phyloP scores from a whole-genome alignment of 1,140 invertebrate species.

The Eufriesea mexicana region DNA sequence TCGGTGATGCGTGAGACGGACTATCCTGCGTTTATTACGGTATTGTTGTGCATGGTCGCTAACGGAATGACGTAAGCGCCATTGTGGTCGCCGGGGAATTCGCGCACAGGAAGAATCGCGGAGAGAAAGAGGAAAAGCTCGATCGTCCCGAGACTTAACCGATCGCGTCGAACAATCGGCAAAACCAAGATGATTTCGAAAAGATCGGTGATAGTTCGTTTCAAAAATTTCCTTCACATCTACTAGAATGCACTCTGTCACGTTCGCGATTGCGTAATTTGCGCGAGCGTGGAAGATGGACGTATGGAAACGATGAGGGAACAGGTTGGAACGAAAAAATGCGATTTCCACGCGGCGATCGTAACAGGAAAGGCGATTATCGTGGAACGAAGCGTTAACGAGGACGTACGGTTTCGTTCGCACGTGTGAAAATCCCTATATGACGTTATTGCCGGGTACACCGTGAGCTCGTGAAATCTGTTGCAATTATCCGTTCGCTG shows the following conservation, averaged over 20 bases:
- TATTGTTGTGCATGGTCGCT: constrained; percentile 55
- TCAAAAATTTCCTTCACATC: constrained; percentile 10
- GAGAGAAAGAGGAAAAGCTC: constrained; percentile 28
- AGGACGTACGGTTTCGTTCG: constrained; percentile 6
- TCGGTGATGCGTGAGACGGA: constrained; percentile 52
- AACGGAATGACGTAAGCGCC: constrained; percentile 58
- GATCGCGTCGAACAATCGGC: constrained; percentile 1
- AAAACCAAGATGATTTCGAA: background rate
- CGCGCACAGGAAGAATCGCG: background rate
- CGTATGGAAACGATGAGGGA: background rate
- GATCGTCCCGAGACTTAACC: constrained; percentile 10
- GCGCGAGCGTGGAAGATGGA: background rate
- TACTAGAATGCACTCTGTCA: background rate
- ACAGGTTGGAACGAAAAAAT: constrained; percentile 6
- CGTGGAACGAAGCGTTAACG: constrained; percentile 23
- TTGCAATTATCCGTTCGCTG: constrained; percentile 53
- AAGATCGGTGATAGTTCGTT: constrained; percentile 25
- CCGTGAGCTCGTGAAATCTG: constrained; percentile 46
- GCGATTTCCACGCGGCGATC: background rate
- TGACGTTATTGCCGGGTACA: constrained; percentile 15
- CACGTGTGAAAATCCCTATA: constrained; percentile 50
- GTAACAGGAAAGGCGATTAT: background rate
- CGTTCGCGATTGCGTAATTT: background rate
- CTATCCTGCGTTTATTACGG: constrained; percentile 41
- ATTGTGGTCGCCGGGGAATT: constrained; percentile 28